Conservation (phyloP, 1,140 invertebrate genomes). For the Drosophila kikkawai region DNA sequence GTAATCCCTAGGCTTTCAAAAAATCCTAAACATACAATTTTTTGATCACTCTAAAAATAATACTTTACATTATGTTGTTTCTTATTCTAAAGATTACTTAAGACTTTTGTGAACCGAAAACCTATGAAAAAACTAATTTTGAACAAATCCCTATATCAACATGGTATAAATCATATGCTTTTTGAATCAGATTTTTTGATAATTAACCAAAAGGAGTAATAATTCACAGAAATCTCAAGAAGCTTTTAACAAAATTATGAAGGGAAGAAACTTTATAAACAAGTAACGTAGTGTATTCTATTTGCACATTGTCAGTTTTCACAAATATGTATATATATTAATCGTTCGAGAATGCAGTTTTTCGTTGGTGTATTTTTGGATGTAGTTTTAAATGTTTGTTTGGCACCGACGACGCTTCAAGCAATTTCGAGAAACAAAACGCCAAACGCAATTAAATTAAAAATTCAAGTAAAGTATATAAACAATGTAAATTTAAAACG, state of each 20-base stretch:
- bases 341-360: slow-evolving; percentile 9
- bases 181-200: not conserved
- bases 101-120: no score
- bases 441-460: slow-evolving; percentile 47
- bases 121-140: no score
- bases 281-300: not conserved
- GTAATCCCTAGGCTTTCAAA: no score
- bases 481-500: slow-evolving; percentile 48
- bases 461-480: slow-evolving; percentile 44
- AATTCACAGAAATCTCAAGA: not conserved
- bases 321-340: no score
- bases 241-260: not conserved
- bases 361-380: slow-evolving; percentile 24
- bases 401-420: slow-evolving; percentile 64
- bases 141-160: no score
- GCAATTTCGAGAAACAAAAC: slow-evolving; percentile 47
- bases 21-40: no score
- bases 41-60: no score
- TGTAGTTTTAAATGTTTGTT: slow-evolving; percentile 35
- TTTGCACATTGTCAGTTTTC: slow-evolving; percentile 5
- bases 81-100: no score
- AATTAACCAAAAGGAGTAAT: not conserved
- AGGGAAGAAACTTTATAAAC: not conserved
- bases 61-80: no score
- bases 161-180: not conserved